Evolutionary conservation across 1,140 invertebrate genomes (phyloP).

Genomic region (Drosophila ogumai): DNA sequence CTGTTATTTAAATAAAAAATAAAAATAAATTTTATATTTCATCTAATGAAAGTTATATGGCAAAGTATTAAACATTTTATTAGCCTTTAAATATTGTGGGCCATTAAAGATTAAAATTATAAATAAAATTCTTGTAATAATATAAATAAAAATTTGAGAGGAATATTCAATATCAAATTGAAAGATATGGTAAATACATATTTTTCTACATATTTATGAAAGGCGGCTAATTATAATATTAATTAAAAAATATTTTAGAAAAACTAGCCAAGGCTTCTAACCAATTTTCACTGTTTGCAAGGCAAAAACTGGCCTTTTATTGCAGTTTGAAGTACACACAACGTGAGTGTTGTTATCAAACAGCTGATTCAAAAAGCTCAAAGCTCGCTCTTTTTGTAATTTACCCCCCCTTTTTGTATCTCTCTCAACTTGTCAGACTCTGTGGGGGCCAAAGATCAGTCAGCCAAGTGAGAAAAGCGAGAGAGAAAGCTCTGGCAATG

Average conservation of each 20-base stretch:
- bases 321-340: not conserved
- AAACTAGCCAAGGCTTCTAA: not conserved
- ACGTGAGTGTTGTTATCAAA: slow-evolving; percentile 29
- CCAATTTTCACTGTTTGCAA: slow-evolving; percentile 13
- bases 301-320: slow-evolving; percentile 15
- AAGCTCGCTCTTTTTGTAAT: slow-evolving; percentile 27
- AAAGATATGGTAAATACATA: too few species aligned
- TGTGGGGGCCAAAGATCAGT: slow-evolving; percentile 36
- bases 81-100: too few species aligned
- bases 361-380: slow-evolving; percentile 37
- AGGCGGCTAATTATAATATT: not conserved
- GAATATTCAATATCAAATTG: too few species aligned
- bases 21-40: too few species aligned
- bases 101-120: too few species aligned
- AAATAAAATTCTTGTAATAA: too few species aligned
- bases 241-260: not conserved
- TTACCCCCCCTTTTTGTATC: not conserved
- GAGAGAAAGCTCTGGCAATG: slow-evolving; percentile 34
- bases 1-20: too few species aligned
- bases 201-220: too few species aligned
- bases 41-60: too few species aligned
- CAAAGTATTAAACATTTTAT: too few species aligned
- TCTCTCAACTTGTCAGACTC: slow-evolving; percentile 7
- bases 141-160: too few species aligned
- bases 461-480: slow-evolving; percentile 2